Evolutionary conservation across 2,113 vertebrate genomes (phyloP), one percentile per base, ranked within the genome.

Genomic region (Tenrec ecaudatus): DNA sequence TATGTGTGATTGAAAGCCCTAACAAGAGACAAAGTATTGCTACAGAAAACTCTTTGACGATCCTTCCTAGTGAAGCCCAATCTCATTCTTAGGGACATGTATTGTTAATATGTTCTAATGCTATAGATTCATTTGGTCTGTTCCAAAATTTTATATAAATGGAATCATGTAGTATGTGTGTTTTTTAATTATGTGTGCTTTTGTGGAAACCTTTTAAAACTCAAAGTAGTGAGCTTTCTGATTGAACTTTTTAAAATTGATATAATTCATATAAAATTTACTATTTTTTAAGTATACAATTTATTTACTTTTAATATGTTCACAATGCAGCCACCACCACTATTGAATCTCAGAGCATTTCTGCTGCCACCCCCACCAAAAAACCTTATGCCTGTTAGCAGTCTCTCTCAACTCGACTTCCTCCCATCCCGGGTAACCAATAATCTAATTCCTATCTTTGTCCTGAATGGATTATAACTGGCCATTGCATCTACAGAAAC

Each of bases 221-320:
- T 78, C 36, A 62, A 23, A 82, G 58, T 47, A 68, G 40, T 80
- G 80, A 91, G 19, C n/a, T 76, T 71, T 71, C 20, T 80, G 15
- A 43, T 69, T 82, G 6, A 17, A 57, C 40, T 81, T 83, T 73
- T 16, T 19, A 4, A 7, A 60, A 47, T 14, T 29, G 15, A 19
- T 88, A 62, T 2, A 53, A 73, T 87, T 71, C 57, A 73, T 4
- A 29, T 33, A 40, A 79, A 69, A 23, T 22, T 84, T 3, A 60
- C 6, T 40, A n/a, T 89, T 60, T 60, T 86, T 33, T 73, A 76
- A 89, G 43, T 40, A 20, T 36, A 38, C 17, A 82, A 0, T 11
- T 71, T 6, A 20, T 23, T 57, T 10, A 22, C 23, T 71, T 86
- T 80, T 15, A 22, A 68, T 43, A 9, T n/a, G 25, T n/a, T 82